Base-by-base conservation (phyloP, 2,113 vertebrate genomes). In the Romanogobio albipinnatus region DNA sequence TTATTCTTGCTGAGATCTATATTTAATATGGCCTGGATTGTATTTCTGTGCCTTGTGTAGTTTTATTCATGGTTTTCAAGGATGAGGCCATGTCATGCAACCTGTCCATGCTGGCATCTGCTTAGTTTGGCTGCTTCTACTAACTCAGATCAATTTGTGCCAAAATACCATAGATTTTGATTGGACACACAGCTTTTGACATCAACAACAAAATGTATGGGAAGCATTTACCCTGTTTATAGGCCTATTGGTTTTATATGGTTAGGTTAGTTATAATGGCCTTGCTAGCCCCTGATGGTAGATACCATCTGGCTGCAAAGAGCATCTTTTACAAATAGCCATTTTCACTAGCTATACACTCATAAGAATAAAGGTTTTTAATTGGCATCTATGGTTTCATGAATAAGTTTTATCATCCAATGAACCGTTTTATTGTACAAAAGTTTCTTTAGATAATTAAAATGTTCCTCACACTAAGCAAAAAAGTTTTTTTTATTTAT, bases 91-190 rank as follows among this genome's bases (percentile, higher is more conserved):
- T 61, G 36, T 62, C 76, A 79, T 3, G 1, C 76, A 79, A 61
- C 78, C 78, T 81, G 78, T 64, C 15, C n/a, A 49, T 81, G 61
- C 33, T 81, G 61, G 78, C 78, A 81, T 81, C 24, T 81, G 78
- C 17, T 45, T 29, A 4, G 45, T n/a, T 81, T 81, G 61, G 78
- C 61, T 81, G 45, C 78, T 68, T 49, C 14, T 43, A 5, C 17
- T 22, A 56, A 22, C 36, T 70, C 61, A 68, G 61, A 66, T 49
- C 15, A 22, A 19, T 64, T 9, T 51, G 61, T 33, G 24, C 61
- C 61, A 66, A 81, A 81, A 81, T 33, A 66, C 78, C 10, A 15
- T 29, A 76, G 47, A 33, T 14, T 81, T 66, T 51, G 78, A 33
- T 66, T 66, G 78, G 58, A 64, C 2, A 3, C 6, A 9, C 61